phyloP scores from a whole-genome alignment of 1,140 invertebrate genomes.

The Apis laboriosa region DNA sequence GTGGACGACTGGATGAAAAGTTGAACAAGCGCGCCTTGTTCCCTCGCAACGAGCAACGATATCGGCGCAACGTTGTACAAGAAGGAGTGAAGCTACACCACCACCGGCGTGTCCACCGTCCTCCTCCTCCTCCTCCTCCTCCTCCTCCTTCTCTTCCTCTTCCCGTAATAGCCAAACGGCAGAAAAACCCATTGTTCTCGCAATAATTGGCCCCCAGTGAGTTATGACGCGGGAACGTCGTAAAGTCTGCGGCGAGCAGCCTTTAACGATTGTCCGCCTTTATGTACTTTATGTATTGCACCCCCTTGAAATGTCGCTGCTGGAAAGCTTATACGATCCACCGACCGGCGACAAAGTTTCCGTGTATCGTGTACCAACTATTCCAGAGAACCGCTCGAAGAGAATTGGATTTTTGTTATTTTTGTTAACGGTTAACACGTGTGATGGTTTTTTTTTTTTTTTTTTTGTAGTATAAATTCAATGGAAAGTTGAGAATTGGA shows the following conservation, averaged over 20 bases:
- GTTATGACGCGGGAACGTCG: slow-evolving; percentile 70
- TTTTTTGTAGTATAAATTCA: too few relatives aligned
- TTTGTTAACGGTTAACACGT: too few relatives aligned
- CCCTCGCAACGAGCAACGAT: neutral
- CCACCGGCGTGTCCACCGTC: neutral
- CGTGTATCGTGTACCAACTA: too few relatives aligned
- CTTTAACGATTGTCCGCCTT: slow-evolving; percentile 71
- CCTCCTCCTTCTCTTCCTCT: too few relatives aligned
- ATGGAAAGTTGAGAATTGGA: too few relatives aligned
- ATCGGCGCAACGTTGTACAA: neutral
- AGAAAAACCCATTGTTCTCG: slow-evolving; percentile 68
- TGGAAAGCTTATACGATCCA: slow-evolving; percentile 8
- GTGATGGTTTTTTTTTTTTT: too few relatives aligned
- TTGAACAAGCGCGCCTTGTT: neutral
- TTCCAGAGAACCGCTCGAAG: neutral
- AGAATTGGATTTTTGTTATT: too few relatives aligned
- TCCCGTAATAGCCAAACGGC: slow-evolving; percentile 60
- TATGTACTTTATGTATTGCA: slow-evolving; percentile 63
- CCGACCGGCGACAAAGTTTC: neutral
- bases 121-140: too few relatives aligned
- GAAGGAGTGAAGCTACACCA: neutral
- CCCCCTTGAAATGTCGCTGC: slow-evolving; percentile 56
- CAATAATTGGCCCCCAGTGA: slow-evolving; percentile 72
- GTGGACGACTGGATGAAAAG: neutral
- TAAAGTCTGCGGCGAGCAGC: slow-evolving; percentile 61